These are phyloP conservation scores for Montipora cactus DNA, from an alignment of 64 coral and sea anemone species.

Conservation along the genomic window DNA sequence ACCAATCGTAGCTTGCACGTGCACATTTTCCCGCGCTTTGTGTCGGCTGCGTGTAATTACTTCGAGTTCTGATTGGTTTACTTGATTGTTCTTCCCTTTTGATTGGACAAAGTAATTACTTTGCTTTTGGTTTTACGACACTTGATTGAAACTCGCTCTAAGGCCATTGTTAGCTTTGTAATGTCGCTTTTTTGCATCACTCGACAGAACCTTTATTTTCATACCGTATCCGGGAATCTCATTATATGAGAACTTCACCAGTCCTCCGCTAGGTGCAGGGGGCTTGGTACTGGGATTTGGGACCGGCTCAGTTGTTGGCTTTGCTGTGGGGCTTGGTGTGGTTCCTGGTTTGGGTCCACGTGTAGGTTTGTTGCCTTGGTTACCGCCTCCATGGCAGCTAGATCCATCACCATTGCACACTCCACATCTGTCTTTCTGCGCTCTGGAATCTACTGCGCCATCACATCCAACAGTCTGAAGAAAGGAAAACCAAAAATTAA, in stretches of 20 bases:
- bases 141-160: no score
- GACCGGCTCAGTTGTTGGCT: not conserved
- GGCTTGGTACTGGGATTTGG: no score
- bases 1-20: no score
- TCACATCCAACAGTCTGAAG: constrained; percentile 52
- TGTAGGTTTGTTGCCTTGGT: constrained; percentile 25
- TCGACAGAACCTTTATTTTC: not conserved
- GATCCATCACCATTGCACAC: constrained; percentile 61
- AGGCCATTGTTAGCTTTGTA: not conserved
- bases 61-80: no score
- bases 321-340: not conserved
- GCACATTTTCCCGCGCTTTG: no score
- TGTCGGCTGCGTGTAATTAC: no score
- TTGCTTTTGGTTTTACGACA: no score
- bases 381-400: constrained; percentile 42
- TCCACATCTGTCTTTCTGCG: constrained; percentile 45
- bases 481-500: not conserved
- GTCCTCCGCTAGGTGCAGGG: not conserved
- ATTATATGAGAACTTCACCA: not conserved
- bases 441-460: constrained; percentile 40
- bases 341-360: not conserved
- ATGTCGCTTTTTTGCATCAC: not conserved
- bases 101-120: no score
- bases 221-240: not conserved
- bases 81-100: no score